Evolutionary conservation across 23 tunicate genomes (phyloP).

Genomic region (Phallusia fumigata): DNA sequence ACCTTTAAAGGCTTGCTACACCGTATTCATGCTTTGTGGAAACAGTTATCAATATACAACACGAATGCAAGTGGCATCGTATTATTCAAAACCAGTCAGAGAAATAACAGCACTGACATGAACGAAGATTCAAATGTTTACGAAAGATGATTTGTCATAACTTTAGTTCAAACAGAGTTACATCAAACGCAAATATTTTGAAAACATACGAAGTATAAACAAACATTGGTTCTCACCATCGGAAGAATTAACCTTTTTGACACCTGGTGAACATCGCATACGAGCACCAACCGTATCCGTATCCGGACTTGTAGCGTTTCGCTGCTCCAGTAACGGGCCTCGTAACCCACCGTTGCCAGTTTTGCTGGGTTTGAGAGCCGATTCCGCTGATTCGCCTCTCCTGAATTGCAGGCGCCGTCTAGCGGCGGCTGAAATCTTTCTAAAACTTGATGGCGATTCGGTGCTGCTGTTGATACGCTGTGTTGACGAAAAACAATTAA

Average conservation of each 20-base stretch:
- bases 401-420: background rate
- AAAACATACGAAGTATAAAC: too few species aligned
- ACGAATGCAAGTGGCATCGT: too few species aligned
- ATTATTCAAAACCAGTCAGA: too few species aligned
- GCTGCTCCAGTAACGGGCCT: conserved; percentile 9
- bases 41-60: too few species aligned
- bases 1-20: too few species aligned
- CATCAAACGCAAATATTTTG: too few species aligned
- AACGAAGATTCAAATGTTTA: too few species aligned
- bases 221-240: background rate
- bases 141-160: too few species aligned
- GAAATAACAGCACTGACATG: too few species aligned
- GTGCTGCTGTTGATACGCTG: background rate
- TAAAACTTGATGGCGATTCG: background rate
- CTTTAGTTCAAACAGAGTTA: too few species aligned
- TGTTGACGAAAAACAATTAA: too few species aligned
- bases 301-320: background rate
- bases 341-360: background rate
- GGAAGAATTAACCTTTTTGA: background rate
- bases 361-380: background rate
- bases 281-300: conserved; percentile 6
- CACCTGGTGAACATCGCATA: background rate
- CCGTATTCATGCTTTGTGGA: too few species aligned
- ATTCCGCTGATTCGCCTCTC: background rate
- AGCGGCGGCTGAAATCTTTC: background rate